A percentile compares a stretch with the other conserved stretches of the same genome.
Evolutionary conservation across 1,140 invertebrate genomes (phyloP).

Genomic region (Diorhabda sublineata): DNA sequence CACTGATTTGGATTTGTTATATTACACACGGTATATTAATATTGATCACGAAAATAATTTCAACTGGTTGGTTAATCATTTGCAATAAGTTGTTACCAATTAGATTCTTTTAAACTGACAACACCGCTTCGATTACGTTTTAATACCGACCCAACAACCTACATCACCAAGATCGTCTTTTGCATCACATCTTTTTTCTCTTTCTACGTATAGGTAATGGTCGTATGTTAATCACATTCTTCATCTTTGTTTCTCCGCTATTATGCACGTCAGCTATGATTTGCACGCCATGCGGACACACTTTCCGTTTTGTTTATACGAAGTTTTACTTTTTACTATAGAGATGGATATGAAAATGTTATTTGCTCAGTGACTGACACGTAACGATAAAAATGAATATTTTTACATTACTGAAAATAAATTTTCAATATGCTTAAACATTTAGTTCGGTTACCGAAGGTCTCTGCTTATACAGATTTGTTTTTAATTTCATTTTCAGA

Average conservation of each 20-base stretch:
- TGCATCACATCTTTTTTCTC: constrained; percentile 22
- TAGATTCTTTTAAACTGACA: background rate
- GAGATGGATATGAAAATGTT: background rate
- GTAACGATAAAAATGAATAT: too few species aligned
- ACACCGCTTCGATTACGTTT: constrained; percentile 8
- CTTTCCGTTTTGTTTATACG: constrained; percentile 26
- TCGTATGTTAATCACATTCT: background rate
- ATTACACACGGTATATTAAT: too few species aligned
- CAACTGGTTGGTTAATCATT: too few species aligned
- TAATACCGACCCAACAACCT: constrained; percentile 25
- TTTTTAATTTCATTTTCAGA: too few species aligned
- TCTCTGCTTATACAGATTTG: too few species aligned
- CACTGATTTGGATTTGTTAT: too few species aligned
- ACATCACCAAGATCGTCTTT: constrained; percentile 26
- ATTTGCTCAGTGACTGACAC: too few species aligned
- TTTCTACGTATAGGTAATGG: background rate
- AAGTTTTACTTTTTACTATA: constrained; percentile 11
- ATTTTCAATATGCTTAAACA: too few species aligned
- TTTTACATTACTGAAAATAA: too few species aligned
- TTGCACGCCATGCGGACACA: constrained; percentile 14
- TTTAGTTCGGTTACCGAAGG: too few species aligned
- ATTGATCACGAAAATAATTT: too few species aligned
- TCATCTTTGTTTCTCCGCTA: constrained; percentile 13
- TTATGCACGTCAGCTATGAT: constrained; percentile 12
- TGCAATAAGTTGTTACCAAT: too few species aligned